Evolutionary conservation across 2,888 invertebrate species (phyloP).

Genomic region (Labia minor): DNA sequence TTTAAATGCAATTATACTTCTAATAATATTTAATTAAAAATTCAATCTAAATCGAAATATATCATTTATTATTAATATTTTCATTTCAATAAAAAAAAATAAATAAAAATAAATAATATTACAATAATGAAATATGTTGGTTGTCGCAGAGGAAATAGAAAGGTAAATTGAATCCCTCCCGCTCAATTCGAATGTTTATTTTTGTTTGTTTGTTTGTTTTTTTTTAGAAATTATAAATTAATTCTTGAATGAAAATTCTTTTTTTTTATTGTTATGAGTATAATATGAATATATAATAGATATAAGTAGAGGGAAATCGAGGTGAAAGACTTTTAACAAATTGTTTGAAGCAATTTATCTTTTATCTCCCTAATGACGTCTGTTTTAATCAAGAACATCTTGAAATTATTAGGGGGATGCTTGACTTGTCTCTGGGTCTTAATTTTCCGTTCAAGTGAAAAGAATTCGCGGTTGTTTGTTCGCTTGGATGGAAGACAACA

Average conservation of each 20-base stretch:
- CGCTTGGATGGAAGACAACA: constrained; percentile 1
- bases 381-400: constrained; percentile 13
- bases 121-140: no score
- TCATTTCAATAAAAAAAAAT: no score
- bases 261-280: background rate
- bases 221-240: no score
- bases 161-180: background rate
- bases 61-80: no score
- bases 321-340: background rate
- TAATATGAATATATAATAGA: background rate
- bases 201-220: no score
- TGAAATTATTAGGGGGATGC: constrained; percentile 3
- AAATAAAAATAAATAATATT: no score
- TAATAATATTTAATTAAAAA: no score
- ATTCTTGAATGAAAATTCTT: background rate
- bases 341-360: constrained; percentile 7
- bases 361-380: constrained; percentile 2
- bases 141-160: no score
- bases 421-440: constrained; percentile 3
- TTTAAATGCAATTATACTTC: no score
- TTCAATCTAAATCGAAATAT: no score
- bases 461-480: constrained; percentile 13
- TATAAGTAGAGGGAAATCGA: background rate
- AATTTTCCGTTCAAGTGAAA: constrained; percentile 5
- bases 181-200: no score